phyloP scores from a whole-genome alignment of 1,140 invertebrate species.

The Hestina assimilis region DNA sequence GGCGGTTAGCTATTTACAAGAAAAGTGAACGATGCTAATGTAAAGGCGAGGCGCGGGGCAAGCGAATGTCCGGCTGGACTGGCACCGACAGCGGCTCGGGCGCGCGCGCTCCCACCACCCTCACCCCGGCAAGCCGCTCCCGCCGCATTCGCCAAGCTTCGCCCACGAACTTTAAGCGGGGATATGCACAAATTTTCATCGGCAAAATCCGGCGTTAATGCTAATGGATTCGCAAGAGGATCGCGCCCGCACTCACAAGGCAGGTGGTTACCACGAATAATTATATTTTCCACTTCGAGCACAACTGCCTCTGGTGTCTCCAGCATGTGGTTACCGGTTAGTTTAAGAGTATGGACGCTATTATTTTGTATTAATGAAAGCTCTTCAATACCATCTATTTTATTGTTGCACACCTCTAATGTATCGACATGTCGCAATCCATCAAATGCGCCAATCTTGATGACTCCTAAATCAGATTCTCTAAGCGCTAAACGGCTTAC shows the following conservation, averaged over 20 bases:
- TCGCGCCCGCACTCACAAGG: constrained; percentile 91
- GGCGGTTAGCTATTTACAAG: constrained; percentile 60
- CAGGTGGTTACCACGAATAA: constrained; percentile 87
- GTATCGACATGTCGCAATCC: constrained; percentile 83
- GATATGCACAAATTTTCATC: constrained; percentile 91
- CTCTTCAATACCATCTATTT: constrained; percentile 88
- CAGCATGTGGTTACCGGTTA: constrained; percentile 90
- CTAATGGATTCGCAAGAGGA: constrained; percentile 85
- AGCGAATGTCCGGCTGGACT: constrained; percentile 35
- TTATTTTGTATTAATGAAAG: constrained; percentile 83
- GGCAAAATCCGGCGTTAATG: constrained; percentile 84
- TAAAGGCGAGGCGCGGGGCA: constrained; percentile 42
- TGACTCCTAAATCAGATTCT: constrained; percentile 87
- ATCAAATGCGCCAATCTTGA: constrained; percentile 85
- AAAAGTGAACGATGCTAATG: constrained; percentile 49
- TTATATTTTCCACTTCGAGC: constrained; percentile 83
- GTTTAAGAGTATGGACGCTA: constrained; percentile 82
- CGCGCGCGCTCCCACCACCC: constrained; percentile 59
- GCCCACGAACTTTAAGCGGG: constrained; percentile 87
- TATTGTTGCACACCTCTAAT: constrained; percentile 88
- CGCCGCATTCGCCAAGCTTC: constrained; percentile 84
- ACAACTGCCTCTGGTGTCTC: constrained; percentile 83
- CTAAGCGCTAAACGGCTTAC: constrained; percentile 86
- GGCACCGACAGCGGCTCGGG: constrained; percentile 56
- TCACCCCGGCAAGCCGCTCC: constrained; percentile 79